These are phyloP conservation scores for Ladona fulva DNA, from an alignment of 1,140 invertebrate genomes.

Conservation along the genomic window DNA sequence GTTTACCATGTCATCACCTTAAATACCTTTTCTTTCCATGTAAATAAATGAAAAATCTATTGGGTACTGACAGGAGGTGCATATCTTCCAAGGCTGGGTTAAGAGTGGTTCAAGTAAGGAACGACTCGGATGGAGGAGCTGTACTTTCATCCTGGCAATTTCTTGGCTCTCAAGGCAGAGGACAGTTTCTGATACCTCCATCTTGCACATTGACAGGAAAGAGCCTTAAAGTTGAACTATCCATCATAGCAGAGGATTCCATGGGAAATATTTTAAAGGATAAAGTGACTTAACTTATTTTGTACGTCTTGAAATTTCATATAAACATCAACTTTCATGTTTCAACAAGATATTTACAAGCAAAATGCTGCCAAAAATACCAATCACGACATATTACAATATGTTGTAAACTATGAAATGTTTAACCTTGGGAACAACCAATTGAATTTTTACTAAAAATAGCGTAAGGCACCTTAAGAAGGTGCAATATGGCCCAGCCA, in stretches of 20 bases:
- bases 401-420: too few relatives aligned
- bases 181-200: not conserved
- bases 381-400: not conserved
- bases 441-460: too few relatives aligned
- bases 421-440: too few relatives aligned
- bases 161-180: not conserved
- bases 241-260: not conserved
- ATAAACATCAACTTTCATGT: not conserved
- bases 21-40: too few relatives aligned
- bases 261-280: slow-evolving; percentile 3
- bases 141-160: not conserved
- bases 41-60: too few relatives aligned
- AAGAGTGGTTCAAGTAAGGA: not conserved
- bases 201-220: not conserved
- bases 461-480: too few relatives aligned
- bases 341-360: not conserved
- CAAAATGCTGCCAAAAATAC: slow-evolving; percentile 9
- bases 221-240: not conserved
- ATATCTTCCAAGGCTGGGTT: not conserved
- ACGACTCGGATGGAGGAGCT: not conserved
- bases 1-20: too few relatives aligned
- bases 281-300: not conserved
- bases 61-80: not conserved
- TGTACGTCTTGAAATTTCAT: too few relatives aligned
- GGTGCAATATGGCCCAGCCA: too few relatives aligned